phyloP scores from a whole-genome alignment of 2,888 invertebrate species.

The Barypeithes pellucidus region DNA sequence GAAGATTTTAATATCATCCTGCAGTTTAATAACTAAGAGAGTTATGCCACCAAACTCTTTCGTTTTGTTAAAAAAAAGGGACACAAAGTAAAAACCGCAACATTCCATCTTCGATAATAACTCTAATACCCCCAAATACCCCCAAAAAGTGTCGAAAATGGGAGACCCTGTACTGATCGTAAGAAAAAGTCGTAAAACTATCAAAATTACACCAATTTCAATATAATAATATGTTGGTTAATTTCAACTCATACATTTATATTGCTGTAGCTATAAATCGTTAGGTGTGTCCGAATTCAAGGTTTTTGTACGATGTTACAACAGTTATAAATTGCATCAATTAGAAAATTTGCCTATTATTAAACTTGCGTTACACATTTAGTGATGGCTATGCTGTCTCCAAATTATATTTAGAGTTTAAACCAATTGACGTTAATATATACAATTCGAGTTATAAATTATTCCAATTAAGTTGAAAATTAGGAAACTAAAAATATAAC shows the following conservation, averaged over 20 bases:
- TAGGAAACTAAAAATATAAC: conserved; percentile 36
- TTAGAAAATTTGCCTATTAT: conserved; percentile 29
- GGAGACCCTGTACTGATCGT: no score
- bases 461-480: conserved; percentile 33
- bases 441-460: conserved; percentile 32
- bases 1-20: no score
- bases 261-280: neutral
- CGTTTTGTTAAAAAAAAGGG: no score
- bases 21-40: no score
- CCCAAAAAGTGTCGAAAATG: no score
- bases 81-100: no score
- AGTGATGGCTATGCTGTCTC: conserved; percentile 3
- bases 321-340: conserved; percentile 23
- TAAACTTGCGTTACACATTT: conserved; percentile 10
- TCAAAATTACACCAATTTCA: no score
- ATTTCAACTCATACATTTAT: neutral
- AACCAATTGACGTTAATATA: conserved; percentile 35
- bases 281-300: neutral
- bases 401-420: conserved; percentile 26
- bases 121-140: no score
- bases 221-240: neutral
- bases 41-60: no score
- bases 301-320: conserved; percentile 13
- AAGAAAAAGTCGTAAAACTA: no score
- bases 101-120: no score